A percentile compares a stretch with the other conserved stretches of the same genome.
Evolutionary conservation across 2,113 vertebrate genomes (phyloP).

Genomic region (Bubo bubo): DNA sequence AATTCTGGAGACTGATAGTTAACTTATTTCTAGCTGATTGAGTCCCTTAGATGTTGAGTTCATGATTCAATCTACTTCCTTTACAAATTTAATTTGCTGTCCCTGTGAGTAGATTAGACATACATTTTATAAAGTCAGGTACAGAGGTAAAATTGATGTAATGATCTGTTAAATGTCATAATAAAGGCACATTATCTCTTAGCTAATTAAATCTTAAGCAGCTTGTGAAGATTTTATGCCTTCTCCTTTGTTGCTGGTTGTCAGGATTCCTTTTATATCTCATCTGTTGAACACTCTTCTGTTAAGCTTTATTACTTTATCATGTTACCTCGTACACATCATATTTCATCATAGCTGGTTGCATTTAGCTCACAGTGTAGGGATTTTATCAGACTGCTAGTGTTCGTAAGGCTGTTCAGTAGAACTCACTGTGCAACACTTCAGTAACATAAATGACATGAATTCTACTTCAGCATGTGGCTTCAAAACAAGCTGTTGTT

Average conservation of each 20-base stretch:
- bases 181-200: conserved; percentile 16
- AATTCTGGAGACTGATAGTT: background rate
- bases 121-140: background rate
- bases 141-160: background rate
- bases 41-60: conserved; percentile 18
- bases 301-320: background rate
- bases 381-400: background rate
- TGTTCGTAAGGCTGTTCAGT: background rate
- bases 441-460: background rate
- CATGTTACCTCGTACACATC: background rate
- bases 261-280: conserved; percentile 8
- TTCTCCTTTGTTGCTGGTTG: background rate
- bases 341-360: background rate
- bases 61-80: background rate
- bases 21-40: conserved; percentile 17
- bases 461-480: background rate
- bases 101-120: background rate
- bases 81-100: conserved; percentile 32
- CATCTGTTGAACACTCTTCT: background rate
- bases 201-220: conserved; percentile 37
- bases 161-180: conserved; percentile 21
- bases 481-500: background rate
- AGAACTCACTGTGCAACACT: background rate
- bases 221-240: background rate
- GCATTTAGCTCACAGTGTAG: background rate